Conservation (phyloP, 2,113 vertebrate genomes). For the Actenoides hombroni region DNA sequence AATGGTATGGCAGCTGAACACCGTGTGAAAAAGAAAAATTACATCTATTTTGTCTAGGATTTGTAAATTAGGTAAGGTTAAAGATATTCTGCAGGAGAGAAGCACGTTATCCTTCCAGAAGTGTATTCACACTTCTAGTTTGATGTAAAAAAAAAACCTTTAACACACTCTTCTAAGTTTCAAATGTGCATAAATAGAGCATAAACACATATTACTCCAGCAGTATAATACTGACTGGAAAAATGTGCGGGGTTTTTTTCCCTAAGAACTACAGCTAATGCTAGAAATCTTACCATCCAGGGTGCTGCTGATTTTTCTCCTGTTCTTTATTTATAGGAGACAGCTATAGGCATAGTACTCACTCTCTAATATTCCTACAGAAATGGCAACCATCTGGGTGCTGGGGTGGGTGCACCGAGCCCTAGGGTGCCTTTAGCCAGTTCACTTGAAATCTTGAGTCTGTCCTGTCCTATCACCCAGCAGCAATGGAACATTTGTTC, state of each 20-base stretch:
- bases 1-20: background rate
- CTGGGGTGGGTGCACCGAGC: constrained; percentile 61
- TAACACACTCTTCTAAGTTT: background rate
- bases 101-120: background rate
- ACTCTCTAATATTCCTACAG: constrained; percentile 43
- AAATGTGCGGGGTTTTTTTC: background rate
- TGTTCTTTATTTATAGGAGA: constrained; percentile 3
- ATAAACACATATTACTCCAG: background rate
- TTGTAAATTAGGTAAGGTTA: background rate
- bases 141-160: background rate
- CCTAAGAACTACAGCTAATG: background rate
- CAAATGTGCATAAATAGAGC: background rate
- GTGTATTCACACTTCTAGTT: background rate
- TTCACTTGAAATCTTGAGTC: constrained; percentile 79
- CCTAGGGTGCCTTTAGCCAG: constrained; percentile 79
- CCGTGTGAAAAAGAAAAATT: background rate
- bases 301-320: background rate
- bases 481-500: constrained; percentile 82
- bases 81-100: background rate
- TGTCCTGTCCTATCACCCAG: constrained; percentile 82
- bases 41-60: background rate
- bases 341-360: background rate
- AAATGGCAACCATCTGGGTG: constrained; percentile 78
- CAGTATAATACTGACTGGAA: background rate
- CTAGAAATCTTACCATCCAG: background rate